Evolutionary conservation across 2,797 vertebrate genomes (phyloP), one percentile per base, ranked within the genome.

Genomic region (Danio kyathit): DNA sequence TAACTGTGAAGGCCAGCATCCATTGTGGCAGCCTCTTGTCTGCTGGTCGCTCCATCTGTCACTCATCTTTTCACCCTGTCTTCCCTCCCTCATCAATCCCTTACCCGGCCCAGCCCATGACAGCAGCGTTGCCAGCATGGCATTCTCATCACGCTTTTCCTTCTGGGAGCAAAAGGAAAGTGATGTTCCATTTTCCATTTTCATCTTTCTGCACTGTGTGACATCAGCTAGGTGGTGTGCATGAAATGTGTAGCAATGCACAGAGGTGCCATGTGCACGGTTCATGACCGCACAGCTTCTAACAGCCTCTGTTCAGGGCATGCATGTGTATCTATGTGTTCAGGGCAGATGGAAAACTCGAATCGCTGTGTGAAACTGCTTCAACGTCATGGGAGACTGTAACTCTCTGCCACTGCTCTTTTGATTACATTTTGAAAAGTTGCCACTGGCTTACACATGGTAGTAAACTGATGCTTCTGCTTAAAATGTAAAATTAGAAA

Each of bases 101-200:
- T 89, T 83, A 80, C 88, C 90, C 88, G 82, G 86, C 88, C 57
- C 87, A 79, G 90, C 88, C 91, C 93, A 95, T 95, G 94, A 95
- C 87, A 92, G 89, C 89, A 88, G 89, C 85, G 80, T 85, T 84
- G 87, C 89, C 86, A 81, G 88, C 93, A 99, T 99, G 97, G 97
- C 98, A 74, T 99, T 99, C 88, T 99, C 98, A 80, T 98, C 97
- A 83, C 95, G 96, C 88, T 99, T 99, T 92, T 98, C 97, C 48
- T 99, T 99, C 96, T 99, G 98, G 98, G 97, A 99, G 90, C 93
- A 98, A 95, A 99, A 99, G 97, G 97, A 93, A 98, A 99, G 97
- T 99, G 74, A 92, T 78, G 88, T 86, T 92, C 86, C 84, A 74
- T 82, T 90, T 72, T 89, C 87, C 87, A 54, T 83, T 85, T 43